Conservation (phyloP, 2,797 vertebrate genomes). For the Enteromius fasciolatus region DNA sequence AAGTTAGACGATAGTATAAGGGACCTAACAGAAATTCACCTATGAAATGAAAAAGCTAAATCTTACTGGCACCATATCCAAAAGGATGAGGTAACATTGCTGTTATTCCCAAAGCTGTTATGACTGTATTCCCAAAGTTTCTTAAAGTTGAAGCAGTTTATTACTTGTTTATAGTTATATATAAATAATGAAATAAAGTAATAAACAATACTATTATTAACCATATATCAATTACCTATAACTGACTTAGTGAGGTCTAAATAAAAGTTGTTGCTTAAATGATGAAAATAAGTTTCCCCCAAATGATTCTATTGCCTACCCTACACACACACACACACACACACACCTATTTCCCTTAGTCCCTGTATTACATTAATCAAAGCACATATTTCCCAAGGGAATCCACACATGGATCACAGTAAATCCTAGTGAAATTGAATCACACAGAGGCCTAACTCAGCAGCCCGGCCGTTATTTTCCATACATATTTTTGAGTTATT, state of each 20-base stretch:
- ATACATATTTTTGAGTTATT: slow-evolving; percentile 49
- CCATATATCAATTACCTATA: neutral
- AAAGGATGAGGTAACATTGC: neutral
- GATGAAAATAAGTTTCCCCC: neutral
- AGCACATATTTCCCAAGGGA: slow-evolving; percentile 87
- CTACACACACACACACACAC: slow-evolving; percentile 31
- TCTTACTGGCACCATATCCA: neutral
- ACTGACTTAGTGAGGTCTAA: neutral
- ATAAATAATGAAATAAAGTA: neutral
- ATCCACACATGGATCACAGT: slow-evolving; percentile 82
- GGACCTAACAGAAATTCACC: neutral
- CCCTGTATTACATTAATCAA: slow-evolving; percentile 89
- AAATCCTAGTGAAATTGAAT: slow-evolving; percentile 92
- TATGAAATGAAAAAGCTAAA: neutral
- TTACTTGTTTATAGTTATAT: neutral
- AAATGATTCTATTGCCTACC: neutral
- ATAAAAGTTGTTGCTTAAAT: slow-evolving; percentile 15
- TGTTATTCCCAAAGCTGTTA: too few species aligned
- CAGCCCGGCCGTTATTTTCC: slow-evolving; percentile 40
- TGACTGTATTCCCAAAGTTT: neutral
- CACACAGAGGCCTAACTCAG: slow-evolving; percentile 57
- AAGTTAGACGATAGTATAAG: neutral
- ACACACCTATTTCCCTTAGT: slow-evolving; percentile 78
- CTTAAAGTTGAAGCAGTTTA: neutral
- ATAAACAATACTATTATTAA: neutral